Base-by-base conservation (phyloP, 2,888 invertebrate genomes). In the Mesorhabditis belari region DNA sequence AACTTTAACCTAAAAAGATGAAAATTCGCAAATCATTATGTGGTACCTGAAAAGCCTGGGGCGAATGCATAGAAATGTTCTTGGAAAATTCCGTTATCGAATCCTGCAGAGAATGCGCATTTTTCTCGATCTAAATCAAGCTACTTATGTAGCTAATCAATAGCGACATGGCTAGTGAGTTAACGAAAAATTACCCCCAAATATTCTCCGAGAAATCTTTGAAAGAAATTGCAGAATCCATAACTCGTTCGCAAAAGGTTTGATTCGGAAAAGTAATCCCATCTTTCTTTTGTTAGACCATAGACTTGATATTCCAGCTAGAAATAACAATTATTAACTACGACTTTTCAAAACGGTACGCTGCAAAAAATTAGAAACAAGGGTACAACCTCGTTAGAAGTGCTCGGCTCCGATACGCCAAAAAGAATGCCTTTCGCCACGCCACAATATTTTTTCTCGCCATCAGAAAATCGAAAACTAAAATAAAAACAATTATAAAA, bases 1-100 rank as follows among this genome's bases (percentile, higher is more conserved):
- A 80, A 96, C 90, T 75, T 96, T 86, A n/a, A 96, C 44, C 44
- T 35, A 35, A 35, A 35, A 17, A 35, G n/a, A 35, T 9, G 44
- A 17, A 17, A 17, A 17, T 35, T 9, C 12, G n/a, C 44, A 9
- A 35, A n/a, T 35, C n/a, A 9, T 35, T 35, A 17, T n/a, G 12
- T 35, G 12, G 12, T 35, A 35, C 44, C 12, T 35, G 44, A 35
- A 35, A 35, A 35, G 44, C 44, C 44, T 9, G 12, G 12, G 44
- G 44, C n/a, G 44, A 35, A n/a, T 35, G 44, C 12, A 35, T 9
- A 9, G 12, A 9, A n/a, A 35, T n/a, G n/a, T 35, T 35, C 12
- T 35, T 35, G 12, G 44, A 35, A 35, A n/a, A 9, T n/a, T 9
- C 44, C 12, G 12, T 35, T 9, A 35, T n/a, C 12, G n/a, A 17